Percentiles rank a stretch among this genome's conserved stretches.
phyloP scores from a whole-genome alignment of 1,140 invertebrate species.

The Proctacanthus coquilletti region DNA sequence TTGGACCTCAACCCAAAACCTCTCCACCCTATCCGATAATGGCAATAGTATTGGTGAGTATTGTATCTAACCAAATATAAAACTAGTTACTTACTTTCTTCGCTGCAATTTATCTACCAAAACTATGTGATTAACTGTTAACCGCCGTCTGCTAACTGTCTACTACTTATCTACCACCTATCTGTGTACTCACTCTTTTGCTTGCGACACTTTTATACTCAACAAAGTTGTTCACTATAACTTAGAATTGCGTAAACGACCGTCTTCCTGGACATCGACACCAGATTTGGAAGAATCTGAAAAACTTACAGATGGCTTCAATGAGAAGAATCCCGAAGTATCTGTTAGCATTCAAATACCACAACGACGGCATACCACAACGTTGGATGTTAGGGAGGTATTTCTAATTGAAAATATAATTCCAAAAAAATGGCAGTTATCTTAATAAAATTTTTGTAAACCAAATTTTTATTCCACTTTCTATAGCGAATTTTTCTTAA shows the following conservation, averaged over 20 bases:
- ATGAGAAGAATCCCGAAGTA: slow-evolving; percentile 31
- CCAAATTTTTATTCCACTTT: too few species aligned
- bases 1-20: slow-evolving; percentile 39
- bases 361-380: slow-evolving; percentile 36
- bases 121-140: too few species aligned
- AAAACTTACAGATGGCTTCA: slow-evolving; percentile 6
- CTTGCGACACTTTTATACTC: too few species aligned
- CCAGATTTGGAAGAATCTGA: slow-evolving; percentile 42
- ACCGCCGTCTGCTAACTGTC: too few species aligned
- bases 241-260: slow-evolving; percentile 27
- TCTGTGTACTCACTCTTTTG: too few species aligned
- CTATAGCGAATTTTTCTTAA: too few species aligned
- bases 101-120: too few species aligned
- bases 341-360: slow-evolving; percentile 49
- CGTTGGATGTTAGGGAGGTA: slow-evolving; percentile 36
- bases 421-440: too few species aligned
- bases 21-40: slow-evolving; percentile 24
- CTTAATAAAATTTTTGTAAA: slow-evolving; percentile 1
- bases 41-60: slow-evolving; percentile 27
- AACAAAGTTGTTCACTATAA: slow-evolving; percentile 40
- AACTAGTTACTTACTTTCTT: too few species aligned
- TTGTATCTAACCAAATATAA: too few species aligned
- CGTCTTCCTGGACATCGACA: slow-evolving; percentile 53
- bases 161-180: too few species aligned
- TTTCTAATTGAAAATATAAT: slow-evolving; percentile 18